Conservation (phyloP, 2,113 vertebrate genomes). For the Phyllopteryx taeniolatus region DNA sequence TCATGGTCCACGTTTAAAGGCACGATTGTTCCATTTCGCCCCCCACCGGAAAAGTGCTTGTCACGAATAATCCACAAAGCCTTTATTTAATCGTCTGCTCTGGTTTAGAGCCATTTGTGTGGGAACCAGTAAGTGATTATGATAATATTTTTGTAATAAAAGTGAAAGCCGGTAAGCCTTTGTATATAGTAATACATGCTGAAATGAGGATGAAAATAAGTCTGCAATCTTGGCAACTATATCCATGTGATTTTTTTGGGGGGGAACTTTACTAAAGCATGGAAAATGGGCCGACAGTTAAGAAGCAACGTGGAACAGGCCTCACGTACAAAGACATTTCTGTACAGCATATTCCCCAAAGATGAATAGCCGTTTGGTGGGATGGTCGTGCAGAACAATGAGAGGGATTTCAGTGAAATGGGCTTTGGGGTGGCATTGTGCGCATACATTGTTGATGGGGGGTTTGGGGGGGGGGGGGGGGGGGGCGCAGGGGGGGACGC, state of each 20-base stretch:
- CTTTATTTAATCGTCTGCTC: slow-evolving; percentile 57
- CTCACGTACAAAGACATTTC: slow-evolving; percentile 69
- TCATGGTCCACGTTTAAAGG: slow-evolving; percentile 74
- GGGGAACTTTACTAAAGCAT: not conserved
- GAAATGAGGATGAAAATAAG: not conserved
- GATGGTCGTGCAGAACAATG: slow-evolving; percentile 79
- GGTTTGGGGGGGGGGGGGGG: slow-evolving; percentile 25
- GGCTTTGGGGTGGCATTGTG: slow-evolving; percentile 77
- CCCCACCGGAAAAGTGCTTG: slow-evolving; percentile 64
- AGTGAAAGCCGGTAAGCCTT: not conserved
- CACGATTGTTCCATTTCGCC: slow-evolving; percentile 70
- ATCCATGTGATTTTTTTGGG: too few relatives aligned
- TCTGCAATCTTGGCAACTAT: not conserved
- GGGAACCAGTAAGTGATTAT: slow-evolving; percentile 22
- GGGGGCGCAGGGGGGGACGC: slow-evolving; percentile 33
- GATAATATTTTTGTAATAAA: slow-evolving; percentile 13
- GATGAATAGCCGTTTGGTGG: slow-evolving; percentile 76
- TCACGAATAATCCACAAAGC: slow-evolving; percentile 66
- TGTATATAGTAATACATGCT: not conserved
- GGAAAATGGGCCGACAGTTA: slow-evolving; percentile 20
- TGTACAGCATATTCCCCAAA: slow-evolving; percentile 76
- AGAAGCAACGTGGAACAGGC: slow-evolving; percentile 31
- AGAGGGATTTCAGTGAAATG: slow-evolving; percentile 78
- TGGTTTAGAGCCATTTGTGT: slow-evolving; percentile 9
- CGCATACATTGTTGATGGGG: slow-evolving; percentile 71